Evolutionary conservation across 2,888 invertebrate genomes (phyloP).

Genomic region (Dolichomitus sp.): DNA sequence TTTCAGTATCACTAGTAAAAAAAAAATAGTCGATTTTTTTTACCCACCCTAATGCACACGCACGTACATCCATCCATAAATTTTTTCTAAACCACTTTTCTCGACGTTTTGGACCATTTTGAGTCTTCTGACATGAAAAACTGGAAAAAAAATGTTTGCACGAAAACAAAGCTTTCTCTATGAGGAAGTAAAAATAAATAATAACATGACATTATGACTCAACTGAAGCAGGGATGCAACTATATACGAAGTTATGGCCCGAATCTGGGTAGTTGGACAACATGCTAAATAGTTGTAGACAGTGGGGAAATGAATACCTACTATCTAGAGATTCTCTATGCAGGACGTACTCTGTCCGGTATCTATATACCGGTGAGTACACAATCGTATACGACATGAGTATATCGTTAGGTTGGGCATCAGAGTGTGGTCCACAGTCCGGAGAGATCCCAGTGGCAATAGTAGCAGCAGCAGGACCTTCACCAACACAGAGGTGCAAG

Average conservation of each 20-base stretch:
- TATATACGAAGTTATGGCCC: neutral
- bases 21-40: too few relatives aligned
- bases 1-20: too few relatives aligned
- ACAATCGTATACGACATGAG: neutral
- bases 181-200: neutral
- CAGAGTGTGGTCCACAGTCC: constrained; percentile 23
- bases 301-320: constrained; percentile 43
- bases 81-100: too few relatives aligned
- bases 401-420: constrained; percentile 11
- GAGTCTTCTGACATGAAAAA: too few relatives aligned
- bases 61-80: too few relatives aligned
- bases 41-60: too few relatives aligned
- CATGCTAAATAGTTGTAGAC: constrained; percentile 57
- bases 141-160: too few relatives aligned
- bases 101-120: too few relatives aligned
- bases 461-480: constrained; percentile 32
- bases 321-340: constrained; percentile 33
- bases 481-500: constrained; percentile 69
- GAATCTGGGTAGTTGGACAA: constrained; percentile 28
- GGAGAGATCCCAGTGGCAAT: neutral
- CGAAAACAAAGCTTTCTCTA: too few relatives aligned
- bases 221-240: neutral
- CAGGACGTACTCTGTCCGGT: constrained; percentile 28
- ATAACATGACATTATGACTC: neutral
- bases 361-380: neutral